Evolutionary conservation across 2,888 invertebrate genomes (phyloP).

Genomic region (Argyresthia goedartella): DNA sequence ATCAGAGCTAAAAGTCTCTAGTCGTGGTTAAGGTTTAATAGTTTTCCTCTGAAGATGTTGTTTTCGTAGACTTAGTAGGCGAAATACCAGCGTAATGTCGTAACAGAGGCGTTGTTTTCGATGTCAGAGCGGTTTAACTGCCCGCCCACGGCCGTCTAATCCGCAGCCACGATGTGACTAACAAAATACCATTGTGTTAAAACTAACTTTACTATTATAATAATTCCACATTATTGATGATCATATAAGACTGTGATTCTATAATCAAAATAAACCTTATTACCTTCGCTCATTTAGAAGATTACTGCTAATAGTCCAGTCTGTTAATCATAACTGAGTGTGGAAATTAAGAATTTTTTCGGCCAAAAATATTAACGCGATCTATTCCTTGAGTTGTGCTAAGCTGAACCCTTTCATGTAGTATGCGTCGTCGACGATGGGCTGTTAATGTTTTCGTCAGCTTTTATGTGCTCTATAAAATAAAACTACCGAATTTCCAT

Average conservation of each 20-base stretch:
- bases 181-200: conserved; percentile 3
- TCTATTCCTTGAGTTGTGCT: not conserved
- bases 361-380: no score
- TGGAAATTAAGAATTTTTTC: no score
- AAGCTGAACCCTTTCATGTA: conserved; percentile 1
- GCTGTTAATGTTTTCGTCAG: conserved; percentile 2
- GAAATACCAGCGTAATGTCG: conserved; percentile 12
- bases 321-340: no score
- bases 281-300: no score
- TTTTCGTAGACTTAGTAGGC: conserved; percentile 11
- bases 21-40: not conserved
- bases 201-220: not conserved
- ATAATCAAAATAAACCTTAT: no score
- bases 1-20: no score
- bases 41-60: conserved; percentile 6
- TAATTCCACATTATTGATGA: no score
- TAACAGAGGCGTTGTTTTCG: conserved; percentile 16
- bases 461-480: conserved; percentile 6
- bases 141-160: conserved; percentile 12
- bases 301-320: no score
- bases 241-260: no score
- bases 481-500: conserved; percentile 36
- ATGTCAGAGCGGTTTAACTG: conserved; percentile 14
- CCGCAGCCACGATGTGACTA: not conserved
- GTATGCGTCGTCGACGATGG: conserved; percentile 1